Conservation (phyloP, 2,113 vertebrate genomes). For the Columbina picui region DNA sequence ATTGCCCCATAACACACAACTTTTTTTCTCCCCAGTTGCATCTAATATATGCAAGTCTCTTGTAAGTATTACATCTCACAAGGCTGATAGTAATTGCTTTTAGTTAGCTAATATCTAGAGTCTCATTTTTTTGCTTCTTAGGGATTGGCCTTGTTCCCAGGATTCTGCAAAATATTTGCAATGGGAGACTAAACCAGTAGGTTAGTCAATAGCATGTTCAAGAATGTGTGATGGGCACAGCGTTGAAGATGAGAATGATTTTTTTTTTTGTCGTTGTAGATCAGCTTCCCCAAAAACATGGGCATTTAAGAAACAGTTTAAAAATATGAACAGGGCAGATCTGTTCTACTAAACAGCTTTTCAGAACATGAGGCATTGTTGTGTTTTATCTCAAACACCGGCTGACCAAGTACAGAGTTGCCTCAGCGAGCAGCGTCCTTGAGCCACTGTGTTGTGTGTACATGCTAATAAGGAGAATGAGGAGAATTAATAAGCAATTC, state of each 20-base stretch:
- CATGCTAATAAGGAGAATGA: constrained; percentile 76
- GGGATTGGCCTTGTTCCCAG: constrained; percentile 42
- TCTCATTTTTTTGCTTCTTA: neutral
- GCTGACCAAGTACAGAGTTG: constrained; percentile 41
- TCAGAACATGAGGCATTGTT: constrained; percentile 20
- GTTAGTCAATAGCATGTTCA: neutral
- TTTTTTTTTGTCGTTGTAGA: neutral
- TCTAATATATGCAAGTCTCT: neutral
- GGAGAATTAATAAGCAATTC: constrained; percentile 78
- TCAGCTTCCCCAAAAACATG: neutral
- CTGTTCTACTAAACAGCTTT: neutral
- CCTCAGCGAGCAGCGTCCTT: constrained; percentile 71
- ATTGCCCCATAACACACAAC: neutral
- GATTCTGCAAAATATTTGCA: constrained; percentile 61
- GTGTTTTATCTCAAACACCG: constrained; percentile 36
- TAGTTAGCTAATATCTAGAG: constrained; percentile 6
- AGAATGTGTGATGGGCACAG: neutral
- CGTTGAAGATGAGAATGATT: neutral
- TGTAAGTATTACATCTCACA: neutral
- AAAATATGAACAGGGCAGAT: neutral
- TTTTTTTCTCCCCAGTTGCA: neutral
- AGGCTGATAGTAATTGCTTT: constrained; percentile 2
- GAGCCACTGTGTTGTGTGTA: constrained; percentile 64
- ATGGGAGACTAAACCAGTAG: constrained; percentile 18
- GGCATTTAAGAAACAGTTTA: neutral